Conservation (phyloP, 64 coral and sea anemone genomes). For the Stichodactyla helianthus region DNA sequence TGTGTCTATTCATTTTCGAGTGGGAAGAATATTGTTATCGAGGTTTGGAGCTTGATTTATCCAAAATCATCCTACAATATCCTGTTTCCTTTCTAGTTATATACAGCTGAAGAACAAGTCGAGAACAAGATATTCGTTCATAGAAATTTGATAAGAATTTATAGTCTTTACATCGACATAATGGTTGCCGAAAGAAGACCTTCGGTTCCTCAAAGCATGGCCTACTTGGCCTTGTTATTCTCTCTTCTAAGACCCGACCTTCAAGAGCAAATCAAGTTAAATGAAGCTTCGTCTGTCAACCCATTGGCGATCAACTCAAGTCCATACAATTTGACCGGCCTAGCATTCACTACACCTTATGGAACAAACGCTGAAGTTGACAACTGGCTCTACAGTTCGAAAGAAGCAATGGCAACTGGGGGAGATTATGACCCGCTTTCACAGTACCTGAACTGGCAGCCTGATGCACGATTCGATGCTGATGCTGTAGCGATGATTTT, state of each 20-base stretch:
- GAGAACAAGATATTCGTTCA: background rate
- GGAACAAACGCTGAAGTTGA: constrained; percentile 27
- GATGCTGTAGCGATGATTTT: constrained; percentile 49
- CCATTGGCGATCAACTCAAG: constrained; percentile 3
- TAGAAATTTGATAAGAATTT: background rate
- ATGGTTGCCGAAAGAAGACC: constrained; percentile 37
- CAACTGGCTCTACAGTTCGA: constrained; percentile 11
- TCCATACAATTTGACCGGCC: constrained; percentile 48
- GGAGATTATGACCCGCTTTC: constrained; percentile 24
- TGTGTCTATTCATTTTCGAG: background rate
- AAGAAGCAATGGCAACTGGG: constrained; percentile 8
- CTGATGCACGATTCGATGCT: constrained; percentile 19
- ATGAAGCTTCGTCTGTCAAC: constrained; percentile 34
- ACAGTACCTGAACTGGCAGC: constrained; percentile 47
- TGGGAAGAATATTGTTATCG: background rate
- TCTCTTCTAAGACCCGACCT: constrained; percentile 71
- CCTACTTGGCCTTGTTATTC: constrained; percentile 51
- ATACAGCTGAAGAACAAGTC: background rate
- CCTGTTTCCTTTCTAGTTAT: background rate
- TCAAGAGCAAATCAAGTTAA: constrained; percentile 29
- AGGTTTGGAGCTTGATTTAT: background rate
- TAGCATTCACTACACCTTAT: constrained; percentile 15
- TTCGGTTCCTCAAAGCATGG: constrained; percentile 27
- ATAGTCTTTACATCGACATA: background rate
- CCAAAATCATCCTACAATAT: background rate